phyloP scores from a whole-genome alignment of 2,888 invertebrate species.

The Lacanobia oleracea region DNA sequence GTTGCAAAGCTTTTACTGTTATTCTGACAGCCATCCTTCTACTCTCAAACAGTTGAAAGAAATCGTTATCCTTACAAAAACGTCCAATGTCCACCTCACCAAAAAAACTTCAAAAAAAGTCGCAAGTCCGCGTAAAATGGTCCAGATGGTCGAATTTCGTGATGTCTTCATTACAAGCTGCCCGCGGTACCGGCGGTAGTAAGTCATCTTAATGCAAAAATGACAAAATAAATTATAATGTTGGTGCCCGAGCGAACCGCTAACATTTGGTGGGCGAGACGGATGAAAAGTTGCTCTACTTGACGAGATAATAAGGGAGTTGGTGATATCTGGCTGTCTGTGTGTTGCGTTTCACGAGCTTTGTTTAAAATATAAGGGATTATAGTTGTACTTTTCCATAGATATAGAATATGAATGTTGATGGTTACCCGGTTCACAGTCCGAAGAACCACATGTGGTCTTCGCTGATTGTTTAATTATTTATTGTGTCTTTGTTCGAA shows the following conservation, averaged over 20 bases:
- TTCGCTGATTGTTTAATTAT: too few species aligned
- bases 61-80: slow-evolving; percentile 3
- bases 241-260: slow-evolving; percentile 68
- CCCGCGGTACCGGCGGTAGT: slow-evolving; percentile 64
- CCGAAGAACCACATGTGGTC: too few species aligned
- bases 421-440: too few species aligned
- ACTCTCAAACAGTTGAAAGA: slow-evolving; percentile 1
- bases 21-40: not conserved
- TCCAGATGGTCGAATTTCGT: slow-evolving; percentile 68
- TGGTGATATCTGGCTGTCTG: slow-evolving; percentile 1
- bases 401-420: too few species aligned
- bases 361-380: not conserved
- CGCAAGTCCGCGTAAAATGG: slow-evolving; percentile 48
- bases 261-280: slow-evolving; percentile 65
- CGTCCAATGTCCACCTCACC: not conserved
- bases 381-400: too few species aligned
- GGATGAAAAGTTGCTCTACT: slow-evolving; percentile 68
- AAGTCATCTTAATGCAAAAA: slow-evolving; percentile 75
- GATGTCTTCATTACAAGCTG: slow-evolving; percentile 76
- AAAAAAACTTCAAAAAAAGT: slow-evolving; percentile 30
- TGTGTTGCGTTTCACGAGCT: not conserved
- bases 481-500: too few species aligned
- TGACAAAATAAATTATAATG: slow-evolving; percentile 78
- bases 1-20: not conserved
- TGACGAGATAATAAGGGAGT: slow-evolving; percentile 25